Base-by-base conservation (phyloP, 2,888 invertebrate genomes). In the Congeria kusceri region DNA sequence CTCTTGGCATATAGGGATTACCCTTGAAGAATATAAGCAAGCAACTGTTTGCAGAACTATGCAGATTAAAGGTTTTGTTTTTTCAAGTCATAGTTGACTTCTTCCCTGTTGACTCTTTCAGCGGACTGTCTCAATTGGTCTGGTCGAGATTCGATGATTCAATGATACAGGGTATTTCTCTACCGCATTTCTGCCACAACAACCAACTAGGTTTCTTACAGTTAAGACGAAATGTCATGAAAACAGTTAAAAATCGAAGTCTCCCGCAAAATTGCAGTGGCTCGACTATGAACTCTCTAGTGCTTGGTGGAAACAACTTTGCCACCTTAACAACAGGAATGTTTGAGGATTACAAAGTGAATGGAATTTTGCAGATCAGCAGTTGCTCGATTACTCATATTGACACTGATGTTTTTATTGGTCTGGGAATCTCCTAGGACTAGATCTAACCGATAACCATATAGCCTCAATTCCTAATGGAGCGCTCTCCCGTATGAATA, bases 131-230 rank as follows among this genome's bases (percentile, higher is more conserved):
- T 18, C 25, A 32, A 9, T 2, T 69, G 15, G n/a, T 61, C n/a
- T 49, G 61, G 49, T 29, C 61, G 11, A 28, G 57, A 1, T n/a
- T 69, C 11, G 23, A 49, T 23, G 20, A 13, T 18, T 32, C 61
- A 25, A 69, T 9, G 29, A 23, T 69, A 11, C 46, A 27, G 7
- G 47, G 61, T 1, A 28, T 69, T 13, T 59, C 61, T 13, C 46
- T 49, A 47, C 47, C 59, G 3, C 15, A 49, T n/a, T 69, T 69
- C 28, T 69, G 69, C 39, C 20, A 49, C 0, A 69, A 69, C 23
- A 32, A 47, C 1, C 59, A 49, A 29, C 47, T 69, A 9, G 18
- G 47, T 0, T 61, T 69, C 53, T 32, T 61, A 18, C 49, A 28
- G 11, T 69, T 69, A 20, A 7, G 25, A 1, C 18, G 32, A 25